phyloP scores from a whole-genome alignment of 2,888 invertebrate genomes.

The Bombylius major region DNA sequence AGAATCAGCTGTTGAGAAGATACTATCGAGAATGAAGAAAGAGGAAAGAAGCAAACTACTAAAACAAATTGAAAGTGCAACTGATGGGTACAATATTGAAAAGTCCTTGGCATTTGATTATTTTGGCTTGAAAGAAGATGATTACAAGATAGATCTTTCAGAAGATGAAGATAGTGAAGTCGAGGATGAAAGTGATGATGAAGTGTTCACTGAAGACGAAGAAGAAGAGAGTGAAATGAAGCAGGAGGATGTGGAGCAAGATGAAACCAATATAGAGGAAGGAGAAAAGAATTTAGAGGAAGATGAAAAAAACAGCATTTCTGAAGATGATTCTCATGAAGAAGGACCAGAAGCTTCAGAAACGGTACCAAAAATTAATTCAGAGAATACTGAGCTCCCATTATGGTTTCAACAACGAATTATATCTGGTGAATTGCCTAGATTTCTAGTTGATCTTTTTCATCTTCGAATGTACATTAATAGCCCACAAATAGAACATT shows the following conservation, averaged over 20 bases:
- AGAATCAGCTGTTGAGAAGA: constrained; percentile 54
- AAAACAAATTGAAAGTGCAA: constrained; percentile 46
- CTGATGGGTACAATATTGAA: constrained; percentile 49
- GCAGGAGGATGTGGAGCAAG: neutral
- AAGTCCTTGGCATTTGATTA: constrained; percentile 46
- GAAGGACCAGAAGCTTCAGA: constrained; percentile 21
- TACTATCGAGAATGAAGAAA: constrained; percentile 49
- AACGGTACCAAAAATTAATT: neutral
- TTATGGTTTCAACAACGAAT: constrained; percentile 54
- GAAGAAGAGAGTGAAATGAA: neutral
- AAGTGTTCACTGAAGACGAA: neutral
- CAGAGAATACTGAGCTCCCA: constrained; percentile 27
- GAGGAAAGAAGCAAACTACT: constrained; percentile 41
- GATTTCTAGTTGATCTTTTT: constrained; percentile 54
- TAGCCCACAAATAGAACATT: constrained; percentile 60
- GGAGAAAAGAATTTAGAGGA: constrained; percentile 12
- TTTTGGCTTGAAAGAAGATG: constrained; percentile 34
- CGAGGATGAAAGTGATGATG: constrained; percentile 15
- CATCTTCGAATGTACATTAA: constrained; percentile 51
- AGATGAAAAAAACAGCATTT: constrained; percentile 8
- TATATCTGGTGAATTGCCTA: constrained; percentile 46
- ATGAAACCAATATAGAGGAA: neutral
- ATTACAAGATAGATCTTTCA: constrained; percentile 1
- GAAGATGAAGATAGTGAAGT: constrained; percentile 10
- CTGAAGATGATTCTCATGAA: constrained; percentile 13